These are phyloP conservation scores for Mormoops blainvillei DNA, from an alignment of 2,113 vertebrate species.

Conservation along the genomic window DNA sequence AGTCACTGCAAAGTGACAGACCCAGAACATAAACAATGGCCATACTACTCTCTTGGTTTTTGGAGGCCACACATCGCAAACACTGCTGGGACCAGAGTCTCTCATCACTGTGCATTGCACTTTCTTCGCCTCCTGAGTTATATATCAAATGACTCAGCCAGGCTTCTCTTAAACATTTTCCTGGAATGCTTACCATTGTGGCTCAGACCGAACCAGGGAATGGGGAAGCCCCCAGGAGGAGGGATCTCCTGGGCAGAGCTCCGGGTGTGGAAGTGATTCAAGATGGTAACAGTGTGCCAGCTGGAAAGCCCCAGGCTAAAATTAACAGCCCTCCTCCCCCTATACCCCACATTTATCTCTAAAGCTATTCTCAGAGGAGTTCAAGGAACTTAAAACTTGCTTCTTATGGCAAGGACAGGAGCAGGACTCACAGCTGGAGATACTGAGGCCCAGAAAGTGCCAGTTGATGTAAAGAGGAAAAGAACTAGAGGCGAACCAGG, in stretches of 20 bases:
- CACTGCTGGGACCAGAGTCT: neutral
- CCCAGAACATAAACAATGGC: neutral
- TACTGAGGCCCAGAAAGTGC: neutral
- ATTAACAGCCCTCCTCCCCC: constrained; percentile 49
- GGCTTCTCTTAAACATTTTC: constrained; percentile 26
- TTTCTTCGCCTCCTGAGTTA: neutral
- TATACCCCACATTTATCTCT: neutral
- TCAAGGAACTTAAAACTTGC: constrained; percentile 39
- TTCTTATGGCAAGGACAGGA: neutral
- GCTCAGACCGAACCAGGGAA: constrained; percentile 30
- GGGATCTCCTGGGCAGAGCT: constrained; percentile 44
- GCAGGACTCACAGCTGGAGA: neutral
- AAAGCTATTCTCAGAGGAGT: constrained; percentile 44
- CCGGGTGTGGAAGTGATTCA: constrained; percentile 63
- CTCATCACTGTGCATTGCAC: neutral
- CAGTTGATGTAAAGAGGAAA: neutral
- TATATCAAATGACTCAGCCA: constrained; percentile 31
- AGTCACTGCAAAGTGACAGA: neutral
- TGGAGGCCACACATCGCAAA: neutral
- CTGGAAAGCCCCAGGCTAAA: constrained; percentile 65
- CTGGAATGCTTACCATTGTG: constrained; percentile 28
- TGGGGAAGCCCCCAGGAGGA: constrained; percentile 61
- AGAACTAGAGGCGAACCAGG: neutral
- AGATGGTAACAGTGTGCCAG: constrained; percentile 48
- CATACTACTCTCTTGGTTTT: neutral